Evolutionary conservation across 2,797 vertebrate species (phyloP).

Genomic region (Gymnocypris eckloni): DNA sequence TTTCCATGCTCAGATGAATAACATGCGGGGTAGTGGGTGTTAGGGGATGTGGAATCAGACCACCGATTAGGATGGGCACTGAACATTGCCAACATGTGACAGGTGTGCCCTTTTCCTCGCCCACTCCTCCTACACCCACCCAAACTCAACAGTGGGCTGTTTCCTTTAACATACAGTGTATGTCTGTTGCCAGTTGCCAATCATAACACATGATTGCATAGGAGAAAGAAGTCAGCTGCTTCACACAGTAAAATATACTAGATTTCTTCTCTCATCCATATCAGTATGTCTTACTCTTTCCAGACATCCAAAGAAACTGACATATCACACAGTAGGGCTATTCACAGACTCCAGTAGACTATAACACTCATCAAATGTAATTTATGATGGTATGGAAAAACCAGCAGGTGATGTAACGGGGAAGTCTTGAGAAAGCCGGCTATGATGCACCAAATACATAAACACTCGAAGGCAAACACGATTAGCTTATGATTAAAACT

Average conservation of each 20-base stretch:
- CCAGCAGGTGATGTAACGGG: constrained; percentile 10
- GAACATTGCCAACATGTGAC: constrained; percentile 50
- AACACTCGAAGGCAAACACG: constrained; percentile 10
- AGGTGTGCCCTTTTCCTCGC: constrained; percentile 50
- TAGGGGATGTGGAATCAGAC: constrained; percentile 23
- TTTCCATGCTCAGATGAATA: constrained; percentile 13
- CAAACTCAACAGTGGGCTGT: constrained; percentile 19
- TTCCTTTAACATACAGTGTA: constrained; percentile 23
- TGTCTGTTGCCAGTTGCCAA: constrained; percentile 24
- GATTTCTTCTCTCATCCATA: not conserved
- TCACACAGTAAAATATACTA: not conserved
- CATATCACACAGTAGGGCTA: constrained; percentile 14
- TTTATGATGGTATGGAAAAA: constrained; percentile 25
- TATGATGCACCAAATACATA: constrained; percentile 20
- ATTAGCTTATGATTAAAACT: constrained; percentile 36
- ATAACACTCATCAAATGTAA: constrained; percentile 21
- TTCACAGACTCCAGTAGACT: constrained; percentile 19
- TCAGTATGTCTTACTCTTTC: not conserved
- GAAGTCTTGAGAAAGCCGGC: not conserved
- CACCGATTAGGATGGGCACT: constrained; percentile 35
- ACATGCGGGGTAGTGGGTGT: constrained; percentile 19
- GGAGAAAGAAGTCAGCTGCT: not conserved
- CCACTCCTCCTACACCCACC: constrained; percentile 26
- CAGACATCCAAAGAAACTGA: not conserved
- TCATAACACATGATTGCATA: constrained; percentile 5